A percentile compares a stretch with the other conserved stretches of the same genome.
Conservation (phyloP, 2,113 vertebrate genomes). For the Bettongia penicillata region DNA sequence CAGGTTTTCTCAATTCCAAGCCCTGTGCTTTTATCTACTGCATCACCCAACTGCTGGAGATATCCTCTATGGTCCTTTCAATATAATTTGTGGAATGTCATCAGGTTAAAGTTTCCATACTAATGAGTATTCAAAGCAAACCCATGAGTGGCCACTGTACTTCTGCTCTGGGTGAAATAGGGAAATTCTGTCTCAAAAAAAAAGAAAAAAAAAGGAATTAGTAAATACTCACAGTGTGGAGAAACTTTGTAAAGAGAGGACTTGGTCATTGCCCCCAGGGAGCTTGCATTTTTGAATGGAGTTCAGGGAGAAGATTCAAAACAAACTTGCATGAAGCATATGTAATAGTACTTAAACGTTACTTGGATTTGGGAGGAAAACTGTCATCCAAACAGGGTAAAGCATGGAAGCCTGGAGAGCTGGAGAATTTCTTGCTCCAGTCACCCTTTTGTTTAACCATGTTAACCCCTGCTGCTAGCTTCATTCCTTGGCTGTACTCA, state of each 20-base stretch:
- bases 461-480: background rate
- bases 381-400: background rate
- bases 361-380: background rate
- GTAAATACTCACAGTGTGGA: background rate
- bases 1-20: no score
- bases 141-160: no score
- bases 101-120: no score
- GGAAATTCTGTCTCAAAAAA: no score
- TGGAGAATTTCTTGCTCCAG: background rate
- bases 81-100: no score
- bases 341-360: background rate
- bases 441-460: background rate
- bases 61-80: no score
- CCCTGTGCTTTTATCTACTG: no score
- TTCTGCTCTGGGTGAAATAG: no score
- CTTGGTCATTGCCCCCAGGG: background rate
- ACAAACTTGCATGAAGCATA: background rate
- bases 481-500: background rate
- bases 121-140: no score
- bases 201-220: background rate
- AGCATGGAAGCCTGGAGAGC: background rate
- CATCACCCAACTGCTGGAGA: no score
- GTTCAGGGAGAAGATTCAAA: background rate
- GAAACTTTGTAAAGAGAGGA: background rate
- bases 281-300: background rate